phyloP scores from a whole-genome alignment of 2,888 invertebrate genomes.

The Oeneis ivallda region DNA sequence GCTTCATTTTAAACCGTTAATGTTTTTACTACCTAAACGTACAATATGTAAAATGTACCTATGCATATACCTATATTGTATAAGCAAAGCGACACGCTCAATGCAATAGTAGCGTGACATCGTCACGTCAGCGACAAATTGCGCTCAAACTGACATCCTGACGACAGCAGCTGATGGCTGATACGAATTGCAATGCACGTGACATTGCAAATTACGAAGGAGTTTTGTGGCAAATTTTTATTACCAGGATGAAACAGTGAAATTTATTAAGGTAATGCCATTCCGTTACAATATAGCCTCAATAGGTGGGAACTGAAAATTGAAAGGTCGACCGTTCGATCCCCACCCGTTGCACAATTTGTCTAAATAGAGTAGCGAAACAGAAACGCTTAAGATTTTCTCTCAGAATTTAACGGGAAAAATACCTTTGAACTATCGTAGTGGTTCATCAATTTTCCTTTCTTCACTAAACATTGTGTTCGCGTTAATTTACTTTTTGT shows the following conservation, averaged over 20 bases:
- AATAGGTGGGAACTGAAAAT: too few species aligned
- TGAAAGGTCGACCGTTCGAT: too few species aligned
- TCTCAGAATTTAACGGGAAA: slow-evolving; percentile 1
- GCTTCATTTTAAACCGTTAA: too few species aligned
- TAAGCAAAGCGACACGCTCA: too few species aligned
- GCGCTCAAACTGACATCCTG: slow-evolving; percentile 3
- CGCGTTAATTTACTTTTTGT: slow-evolving; percentile 11
- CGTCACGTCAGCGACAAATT: slow-evolving; percentile 4
- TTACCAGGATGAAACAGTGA: too few species aligned
- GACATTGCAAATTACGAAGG: background rate
- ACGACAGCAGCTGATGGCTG: background rate
- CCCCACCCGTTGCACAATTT: background rate
- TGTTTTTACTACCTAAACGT: too few species aligned
- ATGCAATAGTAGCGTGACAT: background rate
- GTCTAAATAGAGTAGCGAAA: background rate
- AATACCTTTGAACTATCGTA: background rate
- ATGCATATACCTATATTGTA: background rate
- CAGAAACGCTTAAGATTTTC: background rate
- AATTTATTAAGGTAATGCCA: too few species aligned
- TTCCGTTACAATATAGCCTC: too few species aligned
- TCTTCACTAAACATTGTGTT: background rate
- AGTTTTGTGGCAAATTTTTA: background rate
- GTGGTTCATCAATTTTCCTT: background rate
- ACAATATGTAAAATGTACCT: too few species aligned
- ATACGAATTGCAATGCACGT: slow-evolving; percentile 3